Base-by-base conservation (phyloP, 2,888 invertebrate species). In the Oithona nana region DNA sequence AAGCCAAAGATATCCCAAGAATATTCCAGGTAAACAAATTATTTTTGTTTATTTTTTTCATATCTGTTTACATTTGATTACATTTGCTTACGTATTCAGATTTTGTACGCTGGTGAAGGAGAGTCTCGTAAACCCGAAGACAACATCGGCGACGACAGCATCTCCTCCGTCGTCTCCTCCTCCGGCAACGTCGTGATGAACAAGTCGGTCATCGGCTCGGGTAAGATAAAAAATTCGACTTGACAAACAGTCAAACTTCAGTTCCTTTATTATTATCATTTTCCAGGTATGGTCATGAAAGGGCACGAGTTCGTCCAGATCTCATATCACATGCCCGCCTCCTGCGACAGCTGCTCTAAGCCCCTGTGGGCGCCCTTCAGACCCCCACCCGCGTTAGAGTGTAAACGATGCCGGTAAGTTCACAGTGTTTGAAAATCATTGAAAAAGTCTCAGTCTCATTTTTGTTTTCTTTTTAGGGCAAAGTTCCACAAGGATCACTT, bases 401-500 rank as follows among this genome's bases (percentile, higher is more conserved):
- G 98, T 76, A 81, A 89, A 79, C 82, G 95, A 89, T 64, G 64
- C 62, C 24, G 13, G 51, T 26, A 28, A n/a, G n/a, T n/a, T n/a
- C n/a, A n/a, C n/a, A n/a, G n/a, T n/a, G n/a, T n/a, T n/a, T n/a
- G n/a, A n/a, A n/a, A n/a, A n/a, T n/a, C n/a, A n/a, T n/a, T n/a
- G n/a, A n/a, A n/a, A n/a, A n/a, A n/a, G n/a, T n/a, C 30, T 59
- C 56, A 57, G 2, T 64, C 58, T 61, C 48, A 63, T 66, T 54
- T 67, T 30, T 55, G 69, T 69, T 51, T 72, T 86, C 93, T 92
- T 68, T 97, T 95, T 77, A 86, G 88, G 71, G 86, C 90, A 73
- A 95, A 95, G 79, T 87, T 97, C 71, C 97, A 98, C 76, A 88
- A 89, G 74, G 95, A 97, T 73, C 97, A 98, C 80, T 82, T 89